Percentiles rank a stretch among this genome's conserved stretches.
Conservation (phyloP, 2,113 vertebrate genomes). For the Crotalus horridus region DNA sequence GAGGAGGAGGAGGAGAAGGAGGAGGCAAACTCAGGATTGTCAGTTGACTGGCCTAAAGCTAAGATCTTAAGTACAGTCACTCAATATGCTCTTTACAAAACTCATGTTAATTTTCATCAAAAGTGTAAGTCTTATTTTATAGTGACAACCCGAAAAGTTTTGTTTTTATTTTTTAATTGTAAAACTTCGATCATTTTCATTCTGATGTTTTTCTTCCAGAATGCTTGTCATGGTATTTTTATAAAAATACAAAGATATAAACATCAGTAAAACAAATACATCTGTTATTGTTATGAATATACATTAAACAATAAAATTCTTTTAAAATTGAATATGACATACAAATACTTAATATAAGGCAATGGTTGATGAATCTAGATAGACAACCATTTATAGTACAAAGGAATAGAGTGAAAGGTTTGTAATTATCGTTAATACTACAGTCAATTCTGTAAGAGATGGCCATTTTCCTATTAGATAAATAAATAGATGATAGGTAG, state of each 20-base stretch:
- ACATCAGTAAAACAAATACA: neutral
- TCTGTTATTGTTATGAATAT: neutral
- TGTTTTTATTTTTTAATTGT: slow-evolving; percentile 54
- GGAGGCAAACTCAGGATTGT: slow-evolving; percentile 94
- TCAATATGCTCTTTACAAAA: slow-evolving; percentile 82
- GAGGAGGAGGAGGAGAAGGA: slow-evolving; percentile 97
- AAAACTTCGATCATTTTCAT: slow-evolving; percentile 66
- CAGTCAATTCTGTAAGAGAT: neutral
- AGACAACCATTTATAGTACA: neutral
- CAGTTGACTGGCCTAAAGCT: slow-evolving; percentile 94
- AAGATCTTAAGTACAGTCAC: slow-evolving; percentile 80
- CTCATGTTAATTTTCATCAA: slow-evolving; percentile 83
- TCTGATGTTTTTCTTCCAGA: slow-evolving; percentile 60
- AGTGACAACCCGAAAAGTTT: slow-evolving; percentile 59
- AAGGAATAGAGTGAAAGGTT: neutral
- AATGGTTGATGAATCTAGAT: neutral
- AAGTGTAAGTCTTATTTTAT: slow-evolving; percentile 71
- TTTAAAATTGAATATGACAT: neutral
- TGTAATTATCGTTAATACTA: neutral
- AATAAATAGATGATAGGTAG: neutral
- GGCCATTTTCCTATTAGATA: neutral
- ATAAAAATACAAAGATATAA: slow-evolving; percentile 35
- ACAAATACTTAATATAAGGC: neutral
- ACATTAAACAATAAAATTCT: neutral
- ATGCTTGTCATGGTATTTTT: slow-evolving; percentile 59